Evolutionary conservation across 2,113 vertebrate species (phyloP).

Genomic region (Chaetops frenatus): DNA sequence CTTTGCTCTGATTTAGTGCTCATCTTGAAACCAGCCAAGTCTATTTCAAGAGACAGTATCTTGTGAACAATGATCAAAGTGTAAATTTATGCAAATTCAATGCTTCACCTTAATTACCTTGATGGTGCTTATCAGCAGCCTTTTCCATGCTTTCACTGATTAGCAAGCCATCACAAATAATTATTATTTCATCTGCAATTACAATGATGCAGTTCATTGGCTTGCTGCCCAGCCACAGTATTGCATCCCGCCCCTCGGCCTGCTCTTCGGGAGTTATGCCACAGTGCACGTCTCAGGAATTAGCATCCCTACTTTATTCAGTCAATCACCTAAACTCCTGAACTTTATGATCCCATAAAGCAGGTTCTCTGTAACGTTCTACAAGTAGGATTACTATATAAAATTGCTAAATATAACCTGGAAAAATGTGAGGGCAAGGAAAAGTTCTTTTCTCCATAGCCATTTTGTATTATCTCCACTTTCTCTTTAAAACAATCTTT

Average conservation of each 20-base stretch:
- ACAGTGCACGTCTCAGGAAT: not conserved
- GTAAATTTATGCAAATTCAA: slow-evolving; percentile 75
- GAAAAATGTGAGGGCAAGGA: not conserved
- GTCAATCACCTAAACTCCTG: slow-evolving; percentile 7
- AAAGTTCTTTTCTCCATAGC: not conserved
- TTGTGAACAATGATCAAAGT: slow-evolving; percentile 67
- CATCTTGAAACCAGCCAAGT: slow-evolving; percentile 43
- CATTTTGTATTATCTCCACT: not conserved
- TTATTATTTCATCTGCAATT: slow-evolving; percentile 72
- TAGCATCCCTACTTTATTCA: not conserved
- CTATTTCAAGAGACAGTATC: slow-evolving; percentile 63
- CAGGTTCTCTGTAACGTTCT: not conserved
- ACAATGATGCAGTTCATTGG: slow-evolving; percentile 54
- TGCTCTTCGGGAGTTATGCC: not conserved
- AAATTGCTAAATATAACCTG: not conserved
- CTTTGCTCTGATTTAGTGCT: slow-evolving; percentile 57
- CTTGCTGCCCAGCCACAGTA: slow-evolving; percentile 15
- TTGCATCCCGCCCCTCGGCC: not conserved
- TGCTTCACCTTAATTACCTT: slow-evolving; percentile 73
- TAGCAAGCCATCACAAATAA: slow-evolving; percentile 71
- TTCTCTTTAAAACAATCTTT: not conserved
- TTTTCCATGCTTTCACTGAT: slow-evolving; percentile 63
- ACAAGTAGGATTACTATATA: not conserved
- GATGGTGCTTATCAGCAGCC: slow-evolving; percentile 61
- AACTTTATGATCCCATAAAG: not conserved